Evolutionary conservation across 2,797 vertebrate genomes (phyloP), one percentile per base, ranked within the genome.

Genomic region (Benthosema pterotum): DNA sequence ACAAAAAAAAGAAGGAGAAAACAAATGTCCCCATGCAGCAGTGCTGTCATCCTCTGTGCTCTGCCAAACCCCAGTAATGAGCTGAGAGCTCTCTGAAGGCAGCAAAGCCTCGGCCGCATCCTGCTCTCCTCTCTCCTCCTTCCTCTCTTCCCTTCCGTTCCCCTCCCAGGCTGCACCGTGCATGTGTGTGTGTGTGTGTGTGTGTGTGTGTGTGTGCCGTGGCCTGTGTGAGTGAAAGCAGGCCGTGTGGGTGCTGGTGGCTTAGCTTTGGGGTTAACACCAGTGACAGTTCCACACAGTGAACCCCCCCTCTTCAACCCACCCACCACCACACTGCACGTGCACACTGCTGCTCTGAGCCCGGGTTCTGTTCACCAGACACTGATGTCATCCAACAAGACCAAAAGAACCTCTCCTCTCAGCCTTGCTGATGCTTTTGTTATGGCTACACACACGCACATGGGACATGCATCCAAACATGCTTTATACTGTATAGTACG

Each of bases 141-240:
- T 59, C 56, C 65, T 80, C 84, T 70, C 66, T n/a, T 19, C 46
- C 43, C 6, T 12, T 7, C 5, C 65, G 57, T 79, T 58, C 71
- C 71, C 75, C 80, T 17, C 77, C 77, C 76, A 71, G 70, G 70
- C 78, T 72, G 71, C 62, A 60, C 75, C 15, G 65, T 81, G 85
- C 79, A 81, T 83, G 64, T 87, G 79, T 75, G 69, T 90, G 79
- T 75, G 69, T 90, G 65, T 81, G 85, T 78, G 80, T 83, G 64
- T 87, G 79, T 75, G 69, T 90, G 65, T 81, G 85, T 78, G 80
- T 83, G 64, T 87, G 79, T 75, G 69, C 89, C 80, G 85, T 84
- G 81, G 81, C 60, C 32, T 69, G 71, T 53, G 78, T 80, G 82
- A 88, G 86, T 67, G 87, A 88, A 90, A 89, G 53, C 85, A 87